These are phyloP conservation scores for Dusona sp. DNA, from an alignment of 2,888 invertebrate species.

Conservation along the genomic window DNA sequence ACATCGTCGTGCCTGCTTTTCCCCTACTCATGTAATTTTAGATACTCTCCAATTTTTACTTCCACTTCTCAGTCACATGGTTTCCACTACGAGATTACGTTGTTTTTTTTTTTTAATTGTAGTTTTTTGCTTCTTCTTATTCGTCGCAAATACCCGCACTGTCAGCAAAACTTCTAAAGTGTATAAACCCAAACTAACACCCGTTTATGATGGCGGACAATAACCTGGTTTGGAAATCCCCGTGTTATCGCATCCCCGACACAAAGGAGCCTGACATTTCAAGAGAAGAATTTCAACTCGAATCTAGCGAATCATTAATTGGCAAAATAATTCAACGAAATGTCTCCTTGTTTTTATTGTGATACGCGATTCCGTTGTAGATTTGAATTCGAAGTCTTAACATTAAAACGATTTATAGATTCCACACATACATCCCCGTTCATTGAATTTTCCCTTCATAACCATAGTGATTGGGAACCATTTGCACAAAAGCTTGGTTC, in stretches of 20 bases:
- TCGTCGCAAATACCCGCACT: background rate
- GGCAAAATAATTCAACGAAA: constrained; percentile 40
- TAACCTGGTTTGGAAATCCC: background rate
- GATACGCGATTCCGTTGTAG: background rate
- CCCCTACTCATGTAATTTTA: constrained; percentile 2
- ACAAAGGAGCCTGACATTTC: constrained; percentile 27
- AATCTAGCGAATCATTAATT: constrained; percentile 56
- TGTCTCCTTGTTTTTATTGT: background rate
- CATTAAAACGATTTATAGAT: background rate
- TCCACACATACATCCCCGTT: background rate
- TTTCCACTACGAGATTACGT: background rate
- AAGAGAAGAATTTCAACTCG: constrained; percentile 20
- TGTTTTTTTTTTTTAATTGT: background rate
- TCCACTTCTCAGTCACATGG: constrained; percentile 31
- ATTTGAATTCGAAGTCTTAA: background rate
- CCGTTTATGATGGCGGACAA: constrained; percentile 7
- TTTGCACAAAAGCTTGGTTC: too few species aligned
- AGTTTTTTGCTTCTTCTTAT: background rate
- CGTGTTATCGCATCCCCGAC: background rate
- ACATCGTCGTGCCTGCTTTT: constrained; percentile 8
- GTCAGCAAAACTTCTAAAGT: background rate
- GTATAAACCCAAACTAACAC: background rate
- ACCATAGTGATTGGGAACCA: background rate
- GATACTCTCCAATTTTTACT: constrained; percentile 42
- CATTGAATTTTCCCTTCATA: background rate